A percentile compares a stretch with the other conserved stretches of the same genome.
phyloP scores from a whole-genome alignment of 2,113 vertebrate species.

The Oriolus oriolus region DNA sequence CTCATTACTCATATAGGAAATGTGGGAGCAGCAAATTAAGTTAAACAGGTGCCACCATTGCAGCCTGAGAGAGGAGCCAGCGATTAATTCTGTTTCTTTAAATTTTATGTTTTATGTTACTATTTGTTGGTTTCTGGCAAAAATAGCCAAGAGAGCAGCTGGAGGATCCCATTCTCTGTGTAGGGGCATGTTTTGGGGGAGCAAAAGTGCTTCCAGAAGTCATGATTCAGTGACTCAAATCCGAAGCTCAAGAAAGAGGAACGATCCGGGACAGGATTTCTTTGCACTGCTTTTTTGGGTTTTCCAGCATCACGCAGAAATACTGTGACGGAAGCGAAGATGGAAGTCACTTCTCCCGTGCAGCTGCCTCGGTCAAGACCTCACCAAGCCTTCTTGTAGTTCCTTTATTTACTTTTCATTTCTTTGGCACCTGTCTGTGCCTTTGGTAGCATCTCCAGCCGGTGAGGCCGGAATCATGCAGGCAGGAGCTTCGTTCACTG shows the following conservation, averaged over 20 bases:
- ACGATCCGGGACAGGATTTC: fast-evolving
- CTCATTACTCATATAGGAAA: background rate
- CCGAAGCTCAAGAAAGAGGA: background rate
- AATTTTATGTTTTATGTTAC: background rate
- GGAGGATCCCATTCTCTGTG: fast-evolving
- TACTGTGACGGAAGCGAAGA: fast-evolving
- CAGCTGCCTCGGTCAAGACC: background rate
- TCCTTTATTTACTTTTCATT: background rate
- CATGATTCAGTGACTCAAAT: background rate
- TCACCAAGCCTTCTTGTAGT: background rate
- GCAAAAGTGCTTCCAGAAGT: background rate
- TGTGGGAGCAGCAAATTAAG: background rate
- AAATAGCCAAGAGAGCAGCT: background rate
- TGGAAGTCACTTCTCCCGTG: background rate
- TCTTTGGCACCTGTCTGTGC: background rate
- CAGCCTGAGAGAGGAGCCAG: background rate
- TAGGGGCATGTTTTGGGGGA: background rate
- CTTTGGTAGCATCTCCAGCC: background rate
- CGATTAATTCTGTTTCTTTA: background rate
- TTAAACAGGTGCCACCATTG: background rate
- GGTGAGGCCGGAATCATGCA: background rate
- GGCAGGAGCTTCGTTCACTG: background rate
- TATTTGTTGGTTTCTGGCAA: background rate
- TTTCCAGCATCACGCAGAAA: background rate
- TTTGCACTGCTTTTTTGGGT: background rate